Base-by-base conservation (phyloP, 2,797 vertebrate species). In the Prunella strophiata region DNA sequence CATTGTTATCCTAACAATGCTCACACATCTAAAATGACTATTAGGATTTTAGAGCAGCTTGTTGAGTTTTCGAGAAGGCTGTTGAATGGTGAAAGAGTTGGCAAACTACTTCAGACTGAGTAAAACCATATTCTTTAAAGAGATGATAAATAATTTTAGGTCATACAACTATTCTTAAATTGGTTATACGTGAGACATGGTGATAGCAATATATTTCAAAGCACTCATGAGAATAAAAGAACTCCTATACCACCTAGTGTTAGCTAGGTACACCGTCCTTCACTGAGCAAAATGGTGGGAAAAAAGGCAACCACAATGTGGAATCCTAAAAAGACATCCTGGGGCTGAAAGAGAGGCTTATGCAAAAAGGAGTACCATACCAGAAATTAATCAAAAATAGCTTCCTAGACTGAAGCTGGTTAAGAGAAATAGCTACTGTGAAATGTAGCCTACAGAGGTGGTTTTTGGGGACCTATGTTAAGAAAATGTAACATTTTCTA, bases 181-280 rank as follows among this genome's bases (percentile, higher is more conserved):
- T 67, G 62, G 13, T 65, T 54, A 40, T 38, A 85, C n/a, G 34
- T 55, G 82, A 79, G 59, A 83, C 29, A 25, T 16, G 38, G 34
- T 65, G 55, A 67, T 16, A 84, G 34, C 61, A 84, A 50, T 83
- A 57, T 16, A 42, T 61, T 55, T 84, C 50, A 89, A 77, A 65
- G 73, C 4, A 40, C 17, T 67, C 6, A 0, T 18, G 34, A 50
- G 68, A 94, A 54, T 34, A 89, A 94, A 97, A 96, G 81, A 92
- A 45, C 65, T 94, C 83, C 94, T 94, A 86, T 96, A 97, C 94
- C 96, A 97, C 48, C 95, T 97, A 96, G 94, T 94, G 97, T 94
- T 73, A 88, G 85, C 22, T 40, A 71, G 8, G 10, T 51, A 92
- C 62, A 55, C 27, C 59, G 27, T 88, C 30, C 73, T 66, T 61